A percentile compares a stretch with the other conserved stretches of the same genome.
phyloP scores from a whole-genome alignment of 1,140 invertebrate genomes.

The Andricus grossulariae region DNA sequence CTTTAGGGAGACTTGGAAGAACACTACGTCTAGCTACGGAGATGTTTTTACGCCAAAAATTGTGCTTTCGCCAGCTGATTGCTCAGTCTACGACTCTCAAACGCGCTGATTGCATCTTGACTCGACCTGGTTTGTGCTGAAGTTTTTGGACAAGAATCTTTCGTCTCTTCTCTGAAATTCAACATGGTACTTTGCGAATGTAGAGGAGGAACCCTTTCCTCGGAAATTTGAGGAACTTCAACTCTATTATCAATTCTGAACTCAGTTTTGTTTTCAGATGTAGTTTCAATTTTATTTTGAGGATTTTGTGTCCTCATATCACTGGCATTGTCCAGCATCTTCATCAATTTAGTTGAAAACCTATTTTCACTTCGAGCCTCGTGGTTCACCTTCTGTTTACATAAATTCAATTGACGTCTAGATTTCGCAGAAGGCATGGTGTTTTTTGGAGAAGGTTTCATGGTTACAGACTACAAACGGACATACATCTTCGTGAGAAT shows the following conservation, averaged over 20 bases:
- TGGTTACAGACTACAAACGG: no score
- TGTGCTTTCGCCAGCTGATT: conserved; percentile 71
- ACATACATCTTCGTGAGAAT: no score
- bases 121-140: conserved; percentile 36
- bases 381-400: not conserved
- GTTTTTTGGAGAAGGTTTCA: conserved; percentile 70
- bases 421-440: conserved; percentile 50
- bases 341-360: conserved; percentile 15
- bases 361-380: conserved; percentile 30
- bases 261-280: conserved; percentile 39
- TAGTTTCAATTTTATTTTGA: conserved; percentile 39
- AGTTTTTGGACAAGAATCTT: conserved; percentile 37
- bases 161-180: conserved; percentile 34
- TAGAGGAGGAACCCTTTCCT: conserved; percentile 45
- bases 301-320: not conserved
- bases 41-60: no score
- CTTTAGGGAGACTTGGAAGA: no score
- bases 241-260: not conserved
- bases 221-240: conserved; percentile 31
- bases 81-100: conserved; percentile 66
- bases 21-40: no score
- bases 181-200: conserved; percentile 45
- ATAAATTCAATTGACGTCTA: conserved; percentile 57
- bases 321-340: conserved; percentile 16
- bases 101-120: conserved; percentile 49